Conservation (phyloP, 2,113 vertebrate genomes). For the Pao palembangensis region DNA sequence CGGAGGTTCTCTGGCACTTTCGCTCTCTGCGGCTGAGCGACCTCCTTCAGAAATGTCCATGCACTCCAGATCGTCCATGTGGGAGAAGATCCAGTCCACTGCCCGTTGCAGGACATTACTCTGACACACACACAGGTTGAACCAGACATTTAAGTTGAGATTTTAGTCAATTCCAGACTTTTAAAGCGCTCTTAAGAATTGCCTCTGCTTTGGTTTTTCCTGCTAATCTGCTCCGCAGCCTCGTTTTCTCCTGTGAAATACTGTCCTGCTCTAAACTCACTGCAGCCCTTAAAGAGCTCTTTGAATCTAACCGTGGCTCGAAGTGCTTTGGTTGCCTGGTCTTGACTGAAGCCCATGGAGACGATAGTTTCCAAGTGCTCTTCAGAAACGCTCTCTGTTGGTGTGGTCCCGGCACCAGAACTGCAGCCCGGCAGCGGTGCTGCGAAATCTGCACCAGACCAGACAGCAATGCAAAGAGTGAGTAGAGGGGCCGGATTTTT, state of each 20-base stretch:
- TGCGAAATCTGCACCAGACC: slow-evolving; percentile 83
- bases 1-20: slow-evolving; percentile 83
- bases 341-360: slow-evolving; percentile 97
- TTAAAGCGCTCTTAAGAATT: neutral
- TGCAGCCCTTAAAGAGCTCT: neutral
- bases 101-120: slow-evolving; percentile 92
- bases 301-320: slow-evolving; percentile 84
- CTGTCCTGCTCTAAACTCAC: neutral
- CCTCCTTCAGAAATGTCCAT: slow-evolving; percentile 98
- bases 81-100: slow-evolving; percentile 98
- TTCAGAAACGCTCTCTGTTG: slow-evolving; percentile 85
- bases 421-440: slow-evolving; percentile 91
- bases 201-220: too few relatives aligned
- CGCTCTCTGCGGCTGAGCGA: slow-evolving; percentile 89
- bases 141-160: neutral
- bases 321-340: slow-evolving; percentile 94
- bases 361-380: slow-evolving; percentile 95
- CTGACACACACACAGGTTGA: slow-evolving; percentile 60
- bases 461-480: slow-evolving; percentile 21
- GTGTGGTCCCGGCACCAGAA: slow-evolving; percentile 77
- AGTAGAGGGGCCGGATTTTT: neutral
- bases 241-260: neutral
- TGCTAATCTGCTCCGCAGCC: neutral
- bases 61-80: slow-evolving; percentile 94
- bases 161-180: neutral